Evolutionary conservation across 2,888 invertebrate species (phyloP).

Genomic region (Lasius platythorax): DNA sequence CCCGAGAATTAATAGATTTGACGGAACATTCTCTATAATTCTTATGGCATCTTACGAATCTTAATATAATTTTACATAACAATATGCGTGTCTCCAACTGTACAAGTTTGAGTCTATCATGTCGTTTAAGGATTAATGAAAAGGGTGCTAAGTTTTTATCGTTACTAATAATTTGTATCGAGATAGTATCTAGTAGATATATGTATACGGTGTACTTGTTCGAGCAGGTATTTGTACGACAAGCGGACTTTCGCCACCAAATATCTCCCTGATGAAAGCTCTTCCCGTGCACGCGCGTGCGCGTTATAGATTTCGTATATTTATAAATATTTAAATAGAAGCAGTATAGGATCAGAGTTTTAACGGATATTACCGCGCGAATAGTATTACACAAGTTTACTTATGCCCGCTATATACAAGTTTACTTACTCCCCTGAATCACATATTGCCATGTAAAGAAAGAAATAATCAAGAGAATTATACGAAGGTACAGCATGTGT

Average conservation of each 20-base stretch:
- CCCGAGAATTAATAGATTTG: neutral
- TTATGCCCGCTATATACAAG: neutral
- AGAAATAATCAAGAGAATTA: neutral
- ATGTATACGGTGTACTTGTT: slow-evolving; percentile 7
- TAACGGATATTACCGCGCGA: neutral
- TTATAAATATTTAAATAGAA: slow-evolving; percentile 70
- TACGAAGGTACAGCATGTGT: neutral
- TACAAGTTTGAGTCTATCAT: slow-evolving; percentile 3
- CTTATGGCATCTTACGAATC: neutral
- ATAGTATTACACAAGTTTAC: neutral
- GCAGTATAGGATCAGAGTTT: slow-evolving; percentile 21
- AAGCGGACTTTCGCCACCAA: slow-evolving; percentile 3
- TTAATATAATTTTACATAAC: neutral
- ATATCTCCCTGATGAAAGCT: slow-evolving; percentile 10
- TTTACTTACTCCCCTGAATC: neutral
- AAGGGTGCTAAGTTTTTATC: slow-evolving; percentile 72
- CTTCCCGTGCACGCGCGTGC: slow-evolving; percentile 10
- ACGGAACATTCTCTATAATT: neutral
- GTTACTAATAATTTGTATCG: slow-evolving; percentile 64
- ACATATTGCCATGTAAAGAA: neutral
- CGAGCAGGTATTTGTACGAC: slow-evolving; percentile 41
- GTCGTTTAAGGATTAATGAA: slow-evolving; percentile 61
- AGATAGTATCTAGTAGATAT: slow-evolving; percentile 35
- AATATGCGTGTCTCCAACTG: neutral
- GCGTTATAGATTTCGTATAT: slow-evolving; percentile 60